These are phyloP conservation scores for Scaptomyza flava DNA, from an alignment of 2,888 invertebrate genomes.

Conservation along the genomic window DNA sequence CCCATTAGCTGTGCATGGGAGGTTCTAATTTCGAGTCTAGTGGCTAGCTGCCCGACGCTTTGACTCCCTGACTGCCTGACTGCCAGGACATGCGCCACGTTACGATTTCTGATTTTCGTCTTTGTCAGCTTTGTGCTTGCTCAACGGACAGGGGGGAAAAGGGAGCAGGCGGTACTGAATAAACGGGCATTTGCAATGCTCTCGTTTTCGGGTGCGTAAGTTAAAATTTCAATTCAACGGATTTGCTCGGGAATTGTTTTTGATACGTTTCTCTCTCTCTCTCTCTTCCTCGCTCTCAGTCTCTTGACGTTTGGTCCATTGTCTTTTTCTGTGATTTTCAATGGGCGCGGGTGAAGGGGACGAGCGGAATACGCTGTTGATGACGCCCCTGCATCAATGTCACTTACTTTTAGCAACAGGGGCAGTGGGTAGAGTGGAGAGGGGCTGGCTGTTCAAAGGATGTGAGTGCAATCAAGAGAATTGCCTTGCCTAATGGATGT, in stretches of 20 bases:
- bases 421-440: slow-evolving; percentile 1
- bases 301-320: slow-evolving; percentile 46
- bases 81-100: slow-evolving; percentile 75
- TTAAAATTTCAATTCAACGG: slow-evolving; percentile 80
- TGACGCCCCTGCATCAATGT: slow-evolving; percentile 66
- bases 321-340: slow-evolving; percentile 50
- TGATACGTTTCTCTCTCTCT: slow-evolving; percentile 51
- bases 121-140: slow-evolving; percentile 74
- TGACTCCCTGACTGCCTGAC: slow-evolving; percentile 7
- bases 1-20: slow-evolving; percentile 80
- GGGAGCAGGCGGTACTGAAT: background rate
- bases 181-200: slow-evolving; percentile 36
- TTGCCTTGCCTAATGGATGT: slow-evolving; percentile 81
- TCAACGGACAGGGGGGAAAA: background rate
- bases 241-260: slow-evolving; percentile 75
- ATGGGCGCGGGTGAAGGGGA: background rate
- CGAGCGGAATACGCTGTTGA: slow-evolving; percentile 38
- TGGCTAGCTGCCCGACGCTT: slow-evolving; percentile 20
- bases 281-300: background rate
- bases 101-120: slow-evolving; percentile 77
- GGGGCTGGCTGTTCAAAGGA: slow-evolving; percentile 32
- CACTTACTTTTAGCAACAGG: slow-evolving; percentile 28
- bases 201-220: slow-evolving; percentile 62
- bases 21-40: slow-evolving; percentile 78
- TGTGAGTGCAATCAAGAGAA: slow-evolving; percentile 79